Conservation (phyloP, 1,140 invertebrate genomes). For the Monochamus saltuarius region DNA sequence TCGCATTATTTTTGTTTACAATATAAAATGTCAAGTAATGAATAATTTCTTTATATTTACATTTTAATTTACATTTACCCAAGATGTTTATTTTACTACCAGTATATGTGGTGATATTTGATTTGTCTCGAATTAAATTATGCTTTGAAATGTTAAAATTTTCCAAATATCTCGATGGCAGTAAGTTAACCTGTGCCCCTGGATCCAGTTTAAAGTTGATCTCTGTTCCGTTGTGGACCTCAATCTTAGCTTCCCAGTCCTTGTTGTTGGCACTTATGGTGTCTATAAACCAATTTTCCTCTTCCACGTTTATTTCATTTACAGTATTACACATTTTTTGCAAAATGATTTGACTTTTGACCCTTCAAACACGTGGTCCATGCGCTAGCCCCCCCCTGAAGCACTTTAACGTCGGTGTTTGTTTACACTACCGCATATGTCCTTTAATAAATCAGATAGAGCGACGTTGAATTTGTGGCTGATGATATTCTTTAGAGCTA, state of each 20-base stretch:
- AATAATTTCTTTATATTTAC: too few species aligned
- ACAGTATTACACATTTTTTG: constrained; percentile 22
- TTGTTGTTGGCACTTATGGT: background rate
- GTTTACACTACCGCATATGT: too few species aligned
- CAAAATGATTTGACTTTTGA: constrained; percentile 32
- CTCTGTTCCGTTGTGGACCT: constrained; percentile 14
- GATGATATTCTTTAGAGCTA: too few species aligned
- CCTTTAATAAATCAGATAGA: too few species aligned
- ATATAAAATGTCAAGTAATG: constrained; percentile 7
- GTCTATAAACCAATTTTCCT: constrained; percentile 11
- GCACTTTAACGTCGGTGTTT: too few species aligned
- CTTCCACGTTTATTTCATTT: constrained; percentile 10
- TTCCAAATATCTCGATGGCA: too few species aligned
- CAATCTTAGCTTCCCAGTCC: background rate
- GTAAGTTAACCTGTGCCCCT: too few species aligned
- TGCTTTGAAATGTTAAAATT: too few species aligned
- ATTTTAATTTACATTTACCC: constrained; percentile 2
- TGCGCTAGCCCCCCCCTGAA: too few species aligned
- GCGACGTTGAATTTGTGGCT: too few species aligned
- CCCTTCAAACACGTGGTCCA: constrained; percentile 19
- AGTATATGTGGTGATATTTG: constrained; percentile 14
- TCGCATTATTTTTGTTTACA: constrained; percentile 3
- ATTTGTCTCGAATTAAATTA: background rate
- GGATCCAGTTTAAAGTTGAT: constrained; percentile 7
- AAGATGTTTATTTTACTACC: constrained; percentile 21